Percentiles rank a stretch among this genome's conserved stretches.
Conservation (phyloP, 1,140 invertebrate genomes). For the Drosophila repletoides region DNA sequence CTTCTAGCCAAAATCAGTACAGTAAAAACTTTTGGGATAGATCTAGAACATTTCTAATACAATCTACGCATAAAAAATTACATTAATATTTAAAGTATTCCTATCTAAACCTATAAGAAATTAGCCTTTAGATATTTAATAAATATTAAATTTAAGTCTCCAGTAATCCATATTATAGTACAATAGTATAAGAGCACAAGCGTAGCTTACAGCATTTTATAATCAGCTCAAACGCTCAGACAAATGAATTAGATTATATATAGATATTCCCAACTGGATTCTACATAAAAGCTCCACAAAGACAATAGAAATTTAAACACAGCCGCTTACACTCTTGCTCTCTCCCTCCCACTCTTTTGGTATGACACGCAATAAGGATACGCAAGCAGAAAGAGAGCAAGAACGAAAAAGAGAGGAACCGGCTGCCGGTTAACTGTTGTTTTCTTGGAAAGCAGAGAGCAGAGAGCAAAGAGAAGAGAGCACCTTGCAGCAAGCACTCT, state of each 20-base stretch:
- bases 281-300: constrained; percentile 27
- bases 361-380: constrained; percentile 26
- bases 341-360: background rate
- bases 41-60: too few species aligned
- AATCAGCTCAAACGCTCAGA: background rate
- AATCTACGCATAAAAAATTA: too few species aligned
- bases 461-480: constrained; percentile 31
- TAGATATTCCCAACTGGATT: constrained; percentile 20
- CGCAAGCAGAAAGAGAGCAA: constrained; percentile 1
- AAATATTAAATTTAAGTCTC: too few species aligned
- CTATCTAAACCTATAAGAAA: too few species aligned
- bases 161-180: too few species aligned
- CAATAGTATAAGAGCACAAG: too few species aligned
- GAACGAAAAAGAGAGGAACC: constrained; percentile 4
- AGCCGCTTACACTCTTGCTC: background rate
- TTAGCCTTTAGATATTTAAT: too few species aligned
- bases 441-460: constrained; percentile 22
- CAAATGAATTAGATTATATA: constrained; percentile 28
- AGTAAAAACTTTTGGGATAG: too few species aligned
- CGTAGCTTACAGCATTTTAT: background rate
- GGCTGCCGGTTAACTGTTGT: constrained; percentile 40
- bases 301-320: constrained; percentile 23
- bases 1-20: too few species aligned
- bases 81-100: too few species aligned
- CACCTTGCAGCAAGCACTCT: constrained; percentile 64